Percentiles rank a stretch among this genome's conserved stretches.
Conservation (phyloP, 2,797 vertebrate species). For the Notoglanidium macrostoma region DNA sequence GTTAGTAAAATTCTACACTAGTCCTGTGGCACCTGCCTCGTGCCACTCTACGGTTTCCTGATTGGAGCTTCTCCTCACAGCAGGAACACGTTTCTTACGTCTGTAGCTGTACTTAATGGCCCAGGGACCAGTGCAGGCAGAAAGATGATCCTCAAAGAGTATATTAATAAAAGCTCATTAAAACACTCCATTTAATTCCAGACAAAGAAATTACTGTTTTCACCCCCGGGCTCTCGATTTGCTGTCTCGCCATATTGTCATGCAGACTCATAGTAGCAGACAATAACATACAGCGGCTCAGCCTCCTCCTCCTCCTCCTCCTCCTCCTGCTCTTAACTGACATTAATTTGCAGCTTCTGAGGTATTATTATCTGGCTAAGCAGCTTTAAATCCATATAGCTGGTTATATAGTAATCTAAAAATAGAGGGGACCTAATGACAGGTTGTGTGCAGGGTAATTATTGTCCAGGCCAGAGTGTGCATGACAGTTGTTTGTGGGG, state of each 20-base stretch:
- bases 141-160: slow-evolving; percentile 20
- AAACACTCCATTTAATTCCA: slow-evolving; percentile 45
- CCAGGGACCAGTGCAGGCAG: slow-evolving; percentile 5
- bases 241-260: slow-evolving; percentile 50
- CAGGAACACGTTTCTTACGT: slow-evolving; percentile 21
- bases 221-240: slow-evolving; percentile 24
- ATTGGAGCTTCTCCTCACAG: background rate
- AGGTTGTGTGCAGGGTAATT: slow-evolving; percentile 58
- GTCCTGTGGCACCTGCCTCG: background rate
- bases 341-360: slow-evolving; percentile 60
- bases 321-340: slow-evolving; percentile 52
- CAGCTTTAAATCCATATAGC: slow-evolving; percentile 54
- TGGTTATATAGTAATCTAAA: slow-evolving; percentile 62
- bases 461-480: slow-evolving; percentile 44
- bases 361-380: slow-evolving; percentile 57
- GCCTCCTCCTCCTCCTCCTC: slow-evolving; percentile 28
- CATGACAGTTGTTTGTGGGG: slow-evolving; percentile 51
- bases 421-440: slow-evolving; percentile 60
- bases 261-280: slow-evolving; percentile 50
- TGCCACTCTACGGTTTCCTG: slow-evolving; percentile 1
- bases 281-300: slow-evolving; percentile 43
- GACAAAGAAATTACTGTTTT: slow-evolving; percentile 53
- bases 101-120: slow-evolving; percentile 29
- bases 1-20: background rate
- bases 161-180: slow-evolving; percentile 44